A percentile compares a stretch with the other conserved stretches of the same genome.
These are phyloP conservation scores for Anhinga rufa DNA, from an alignment of 2,113 vertebrate species.

Conservation along the genomic window DNA sequence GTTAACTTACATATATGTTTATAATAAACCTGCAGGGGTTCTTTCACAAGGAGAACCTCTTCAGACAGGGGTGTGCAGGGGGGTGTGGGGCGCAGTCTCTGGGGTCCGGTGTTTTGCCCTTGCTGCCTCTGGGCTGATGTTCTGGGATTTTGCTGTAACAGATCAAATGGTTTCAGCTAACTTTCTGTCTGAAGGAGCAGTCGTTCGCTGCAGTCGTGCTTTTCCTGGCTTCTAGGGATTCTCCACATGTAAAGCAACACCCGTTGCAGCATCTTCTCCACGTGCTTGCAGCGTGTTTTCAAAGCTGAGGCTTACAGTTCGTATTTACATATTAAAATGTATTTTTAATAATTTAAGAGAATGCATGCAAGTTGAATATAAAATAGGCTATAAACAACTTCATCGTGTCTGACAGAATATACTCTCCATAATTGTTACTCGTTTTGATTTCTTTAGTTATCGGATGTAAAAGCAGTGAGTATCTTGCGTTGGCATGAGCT, in stretches of 20 bases:
- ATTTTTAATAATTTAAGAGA: neutral
- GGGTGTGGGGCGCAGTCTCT: accelerated
- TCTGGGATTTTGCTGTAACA: accelerated
- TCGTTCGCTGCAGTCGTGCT: neutral
- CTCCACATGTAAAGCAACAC: accelerated
- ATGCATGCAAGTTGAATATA: neutral
- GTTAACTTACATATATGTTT: accelerated
- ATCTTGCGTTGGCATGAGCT: slow-evolving; percentile 58
- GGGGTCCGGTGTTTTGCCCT: accelerated
- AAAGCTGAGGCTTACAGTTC: neutral
- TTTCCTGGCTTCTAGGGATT: too few relatives aligned
- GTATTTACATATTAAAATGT: neutral
- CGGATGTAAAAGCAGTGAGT: neutral
- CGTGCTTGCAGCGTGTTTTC: neutral
- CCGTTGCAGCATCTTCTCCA: neutral
- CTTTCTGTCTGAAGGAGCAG: neutral
- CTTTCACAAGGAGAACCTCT: accelerated
- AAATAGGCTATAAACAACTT: neutral
- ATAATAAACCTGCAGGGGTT: neutral
- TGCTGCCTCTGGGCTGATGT: accelerated
- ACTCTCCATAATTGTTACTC: neutral
- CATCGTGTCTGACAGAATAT: neutral
- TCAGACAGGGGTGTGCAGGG: neutral
- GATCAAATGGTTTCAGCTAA: neutral
- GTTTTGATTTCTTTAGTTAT: slow-evolving; percentile 51